Evolutionary conservation across 2,113 vertebrate species (phyloP).

Genomic region (Rhinichthys klamathensis): DNA sequence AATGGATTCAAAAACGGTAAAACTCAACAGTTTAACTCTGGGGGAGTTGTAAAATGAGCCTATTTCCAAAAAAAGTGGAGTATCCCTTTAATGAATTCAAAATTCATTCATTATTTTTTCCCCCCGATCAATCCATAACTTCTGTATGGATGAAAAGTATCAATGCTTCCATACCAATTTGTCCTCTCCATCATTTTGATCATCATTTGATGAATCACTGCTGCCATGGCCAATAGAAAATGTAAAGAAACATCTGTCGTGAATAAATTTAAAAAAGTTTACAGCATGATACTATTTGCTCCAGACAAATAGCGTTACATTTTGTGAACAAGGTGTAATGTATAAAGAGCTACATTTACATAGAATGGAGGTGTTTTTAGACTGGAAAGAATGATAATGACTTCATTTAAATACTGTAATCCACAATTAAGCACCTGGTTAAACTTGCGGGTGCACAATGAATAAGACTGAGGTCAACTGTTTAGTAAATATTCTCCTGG

Average conservation of each 20-base stretch:
- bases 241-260: background rate
- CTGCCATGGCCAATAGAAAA: too few relatives aligned
- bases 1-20: too few relatives aligned
- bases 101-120: too few relatives aligned
- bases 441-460: background rate
- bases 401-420: background rate
- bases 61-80: too few relatives aligned
- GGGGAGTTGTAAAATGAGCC: too few relatives aligned
- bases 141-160: too few relatives aligned
- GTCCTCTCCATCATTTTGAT: too few relatives aligned
- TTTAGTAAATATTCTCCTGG: background rate
- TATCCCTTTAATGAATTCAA: too few relatives aligned
- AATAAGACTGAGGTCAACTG: background rate
- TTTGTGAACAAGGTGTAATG: background rate
- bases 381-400: background rate
- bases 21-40: too few relatives aligned
- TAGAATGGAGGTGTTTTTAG: background rate
- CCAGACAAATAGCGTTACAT: background rate
- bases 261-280: background rate
- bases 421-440: background rate
- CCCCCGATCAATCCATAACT: too few relatives aligned
- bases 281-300: background rate
- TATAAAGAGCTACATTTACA: background rate
- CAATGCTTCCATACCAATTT: too few relatives aligned
- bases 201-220: too few relatives aligned